Evolutionary conservation across 2,797 vertebrate genomes (phyloP).

Genomic region (Megalops cyprinoides): DNA sequence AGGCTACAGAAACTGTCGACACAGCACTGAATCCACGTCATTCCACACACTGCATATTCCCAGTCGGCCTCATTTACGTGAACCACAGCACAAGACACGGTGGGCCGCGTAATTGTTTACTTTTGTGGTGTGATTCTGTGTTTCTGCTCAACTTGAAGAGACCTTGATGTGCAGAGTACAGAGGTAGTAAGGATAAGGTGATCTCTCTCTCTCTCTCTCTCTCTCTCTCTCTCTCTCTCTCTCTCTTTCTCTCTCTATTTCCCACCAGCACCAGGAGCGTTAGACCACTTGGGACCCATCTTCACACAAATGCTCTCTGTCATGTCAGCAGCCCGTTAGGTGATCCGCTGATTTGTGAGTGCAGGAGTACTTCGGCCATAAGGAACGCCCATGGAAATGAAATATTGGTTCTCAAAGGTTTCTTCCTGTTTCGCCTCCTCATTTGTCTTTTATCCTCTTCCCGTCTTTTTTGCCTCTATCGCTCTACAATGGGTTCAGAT

Average conservation of each 20-base stretch:
- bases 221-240: not conserved
- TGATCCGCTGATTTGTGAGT: constrained; percentile 17
- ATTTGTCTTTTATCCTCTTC: not conserved
- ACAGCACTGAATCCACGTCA: not conserved
- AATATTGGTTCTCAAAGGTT: constrained; percentile 29
- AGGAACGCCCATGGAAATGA: constrained; percentile 47
- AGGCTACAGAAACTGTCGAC: not conserved
- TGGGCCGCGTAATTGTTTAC: not conserved
- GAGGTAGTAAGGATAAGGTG: no score
- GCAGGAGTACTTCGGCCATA: constrained; percentile 2
- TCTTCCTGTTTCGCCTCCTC: constrained; percentile 31
- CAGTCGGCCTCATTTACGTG: not conserved
- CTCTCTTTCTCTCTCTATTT: constrained; percentile 20
- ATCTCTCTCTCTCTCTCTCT: not conserved
- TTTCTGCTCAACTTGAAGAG: not conserved
- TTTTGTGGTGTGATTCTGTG: not conserved
- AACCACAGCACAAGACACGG: not conserved
- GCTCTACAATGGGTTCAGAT: not conserved
- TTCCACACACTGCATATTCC: not conserved
- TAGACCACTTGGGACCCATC: constrained; percentile 43
- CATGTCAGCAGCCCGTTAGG: constrained; percentile 61
- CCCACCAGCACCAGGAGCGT: constrained; percentile 36
- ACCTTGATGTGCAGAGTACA: not conserved
- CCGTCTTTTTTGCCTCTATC: not conserved
- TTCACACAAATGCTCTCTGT: constrained; percentile 48